Conservation (phyloP, 2,113 vertebrate genomes). For the Falco punctatus region DNA sequence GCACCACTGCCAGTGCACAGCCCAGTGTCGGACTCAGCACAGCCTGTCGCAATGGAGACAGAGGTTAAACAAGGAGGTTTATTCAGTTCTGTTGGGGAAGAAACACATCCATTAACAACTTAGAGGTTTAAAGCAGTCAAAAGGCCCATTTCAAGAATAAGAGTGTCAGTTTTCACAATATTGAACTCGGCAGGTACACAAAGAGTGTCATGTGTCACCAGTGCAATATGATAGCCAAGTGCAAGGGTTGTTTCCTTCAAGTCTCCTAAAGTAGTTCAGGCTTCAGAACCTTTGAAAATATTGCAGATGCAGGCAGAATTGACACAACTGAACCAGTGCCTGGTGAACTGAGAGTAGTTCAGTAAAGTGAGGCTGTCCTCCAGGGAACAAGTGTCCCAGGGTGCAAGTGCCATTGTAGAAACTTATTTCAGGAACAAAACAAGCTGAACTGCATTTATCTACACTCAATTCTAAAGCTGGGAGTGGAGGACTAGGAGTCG, state of each 20-base stretch:
- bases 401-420: conserved; percentile 39
- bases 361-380: conserved; percentile 50
- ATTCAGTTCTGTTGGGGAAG: conserved; percentile 60
- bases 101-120: conserved; percentile 58
- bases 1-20: background rate
- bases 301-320: conserved; percentile 47
- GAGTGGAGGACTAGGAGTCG: conserved; percentile 4
- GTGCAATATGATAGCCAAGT: conserved; percentile 27
- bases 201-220: conserved; percentile 52
- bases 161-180: conserved; percentile 58
- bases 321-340: conserved; percentile 51
- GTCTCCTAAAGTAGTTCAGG: conserved; percentile 50
- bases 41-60: conserved; percentile 15
- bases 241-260: conserved; percentile 53
- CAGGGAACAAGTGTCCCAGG: conserved; percentile 35
- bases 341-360: background rate
- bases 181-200: conserved; percentile 67
- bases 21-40: background rate
- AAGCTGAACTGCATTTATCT: conserved; percentile 57
- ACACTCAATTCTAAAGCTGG: background rate
- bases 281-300: conserved; percentile 56
- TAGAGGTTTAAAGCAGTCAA: conserved; percentile 56
- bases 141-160: conserved; percentile 67
- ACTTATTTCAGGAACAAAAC: conserved; percentile 65
- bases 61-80: conserved; percentile 70